Percentiles rank a stretch among this genome's conserved stretches.
These are phyloP conservation scores for Chrysemys picta DNA, from an alignment of 2,113 vertebrate genomes.

Conservation along the genomic window DNA sequence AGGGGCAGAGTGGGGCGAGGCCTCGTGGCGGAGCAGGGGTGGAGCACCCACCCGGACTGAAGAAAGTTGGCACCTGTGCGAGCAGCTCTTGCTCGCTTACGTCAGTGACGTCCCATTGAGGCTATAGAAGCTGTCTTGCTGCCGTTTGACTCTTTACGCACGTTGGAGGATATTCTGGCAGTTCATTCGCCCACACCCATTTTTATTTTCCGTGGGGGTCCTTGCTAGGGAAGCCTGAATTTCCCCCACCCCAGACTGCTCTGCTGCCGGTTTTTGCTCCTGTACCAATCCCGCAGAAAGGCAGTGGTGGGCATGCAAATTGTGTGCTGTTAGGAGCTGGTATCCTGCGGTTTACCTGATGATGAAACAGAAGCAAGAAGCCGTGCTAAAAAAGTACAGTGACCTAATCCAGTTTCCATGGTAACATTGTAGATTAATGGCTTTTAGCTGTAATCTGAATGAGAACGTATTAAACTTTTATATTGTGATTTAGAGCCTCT, in stretches of 20 bases:
- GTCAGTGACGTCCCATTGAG: neutral
- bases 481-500: constrained; percentile 37
- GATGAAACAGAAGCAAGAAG: neutral
- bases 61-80: no score
- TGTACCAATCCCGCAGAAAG: neutral
- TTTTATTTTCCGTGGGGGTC: neutral
- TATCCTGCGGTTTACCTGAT: neutral
- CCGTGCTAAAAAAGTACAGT: constrained; percentile 31
- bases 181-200: neutral
- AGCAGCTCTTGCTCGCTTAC: neutral
- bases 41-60: no score
- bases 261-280: fast-evolving
- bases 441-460: constrained; percentile 62
- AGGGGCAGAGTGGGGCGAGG: no score
- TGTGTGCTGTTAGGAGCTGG: neutral
- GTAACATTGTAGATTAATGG: constrained; percentile 44
- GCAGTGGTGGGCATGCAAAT: fast-evolving
- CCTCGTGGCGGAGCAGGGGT: no score
- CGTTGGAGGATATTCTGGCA: neutral
- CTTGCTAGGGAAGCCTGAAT: neutral
- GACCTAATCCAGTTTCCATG: constrained; percentile 51
- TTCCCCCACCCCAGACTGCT: fast-evolving
- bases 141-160: neutral
- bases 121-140: neutral
- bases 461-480: constrained; percentile 14